Base-by-base conservation (phyloP, 2,888 invertebrate genomes). In the Macroteleia sp. region DNA sequence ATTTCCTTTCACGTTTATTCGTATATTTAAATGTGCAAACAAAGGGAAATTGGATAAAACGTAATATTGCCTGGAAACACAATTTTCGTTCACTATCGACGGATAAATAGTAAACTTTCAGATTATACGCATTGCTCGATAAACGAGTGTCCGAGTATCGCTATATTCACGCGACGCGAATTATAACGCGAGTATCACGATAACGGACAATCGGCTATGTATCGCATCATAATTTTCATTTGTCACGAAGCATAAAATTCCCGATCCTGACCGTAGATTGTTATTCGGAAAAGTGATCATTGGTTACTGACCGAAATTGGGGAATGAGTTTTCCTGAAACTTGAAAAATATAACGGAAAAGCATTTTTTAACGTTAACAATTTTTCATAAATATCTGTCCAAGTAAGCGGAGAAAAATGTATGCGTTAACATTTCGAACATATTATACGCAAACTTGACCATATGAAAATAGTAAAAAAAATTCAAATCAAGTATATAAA, bases 61-160 rank as follows among this genome's bases (percentile, higher is more conserved):
- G 66, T 41, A 46, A 77, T 69, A 59, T 57, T 39, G 34, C 30
- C 1, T 32, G 57, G 34, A 75, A n/a, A 81, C 70, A 83, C 85
- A 85, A 86, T 86, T 84, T 83, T 83, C 85, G 73, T 81, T 81
- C 79, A 81, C 79, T 79, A 83, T 80, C 80, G 66, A 57, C 48
- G 64, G 67, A 67, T 75, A 80, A 78, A 81, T 73, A 75, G 82
- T 74, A 73, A 80, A 80, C 64, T 79, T 78, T 76, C 59, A 61
- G 64, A 79, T 80, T 77, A 67, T 70, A 64, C 61, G 12, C 44
- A 54, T 39, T 64, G 39, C 17, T 30, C 57, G 61, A 76, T 76
- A 81, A 82, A 80, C 81, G 78, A 66, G 61, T 41, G 41, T 39
- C 62, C 36, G 62, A 36, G 34, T 67, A 36, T 32, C 59, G 71